Evolutionary conservation across 2,113 vertebrate species (phyloP).

Genomic region (Cacatua alba): DNA sequence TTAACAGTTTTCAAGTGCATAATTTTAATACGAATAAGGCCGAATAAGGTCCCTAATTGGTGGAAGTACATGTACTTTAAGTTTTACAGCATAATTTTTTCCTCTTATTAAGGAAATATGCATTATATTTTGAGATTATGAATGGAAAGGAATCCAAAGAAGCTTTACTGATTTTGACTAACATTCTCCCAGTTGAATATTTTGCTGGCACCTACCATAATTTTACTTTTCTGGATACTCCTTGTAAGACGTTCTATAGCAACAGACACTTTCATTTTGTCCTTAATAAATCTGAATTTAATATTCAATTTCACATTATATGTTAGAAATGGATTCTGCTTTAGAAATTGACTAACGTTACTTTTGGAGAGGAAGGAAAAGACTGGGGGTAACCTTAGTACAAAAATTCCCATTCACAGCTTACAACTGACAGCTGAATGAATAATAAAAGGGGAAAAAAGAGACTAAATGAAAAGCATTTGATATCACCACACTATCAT

Average conservation of each 20-base stretch:
- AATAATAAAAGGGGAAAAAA: neutral
- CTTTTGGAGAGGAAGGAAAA: neutral
- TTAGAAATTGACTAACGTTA: neutral
- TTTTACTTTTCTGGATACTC: neutral
- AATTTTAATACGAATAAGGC: neutral
- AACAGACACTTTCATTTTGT: neutral
- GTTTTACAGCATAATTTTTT: neutral
- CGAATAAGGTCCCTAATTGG: neutral
- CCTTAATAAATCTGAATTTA: neutral
- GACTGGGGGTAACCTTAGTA: neutral
- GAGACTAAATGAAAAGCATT: neutral
- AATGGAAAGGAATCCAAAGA: neutral
- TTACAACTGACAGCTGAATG: neutral
- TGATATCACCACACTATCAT: neutral
- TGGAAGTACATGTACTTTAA: neutral
- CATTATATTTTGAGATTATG: neutral
- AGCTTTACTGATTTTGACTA: neutral
- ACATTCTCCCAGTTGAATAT: neutral
- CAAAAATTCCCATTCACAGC: neutral
- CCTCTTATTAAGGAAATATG: neutral
- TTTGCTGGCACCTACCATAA: neutral
- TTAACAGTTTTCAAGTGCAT: neutral
- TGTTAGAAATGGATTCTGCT: neutral
- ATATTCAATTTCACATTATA: neutral
- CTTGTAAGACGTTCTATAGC: neutral